Base-by-base conservation (phyloP, 2,888 invertebrate genomes). In the Lomographa bimaculata region DNA sequence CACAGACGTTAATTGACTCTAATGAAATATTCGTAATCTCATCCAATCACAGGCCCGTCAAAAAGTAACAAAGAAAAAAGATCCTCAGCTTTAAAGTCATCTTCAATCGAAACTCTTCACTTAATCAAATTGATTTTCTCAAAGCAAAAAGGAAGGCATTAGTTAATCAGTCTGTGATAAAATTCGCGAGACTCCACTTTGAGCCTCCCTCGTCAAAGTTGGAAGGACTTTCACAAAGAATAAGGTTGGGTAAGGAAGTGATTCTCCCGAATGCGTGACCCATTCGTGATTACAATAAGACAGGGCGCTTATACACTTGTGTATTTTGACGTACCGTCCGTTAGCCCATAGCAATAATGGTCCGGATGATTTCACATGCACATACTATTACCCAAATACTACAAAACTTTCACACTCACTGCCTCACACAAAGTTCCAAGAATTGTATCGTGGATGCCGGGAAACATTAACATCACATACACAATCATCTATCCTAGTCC, bases 111-210 rank as follows among this genome's bases (percentile, higher is more conserved):
- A 50, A 51, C 51, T 51, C 48, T 48, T 48, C 46, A 46, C 46
- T 51, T 43, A 48, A 36, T 50, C 45, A 37, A 46, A 51, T 44
- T 51, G 46, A 51, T 44, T 46, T 28, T 38, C 19, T 18, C 29
- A 46, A 36, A 34, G 44, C 46, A 44, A 46, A 46, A 33, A 29
- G 39, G 38, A 39, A 30, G 33, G 42, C 46, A 52, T 49, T 49
- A 52, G 48, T 48, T 49, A 52, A 49, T 49, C 51, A 48, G 42
- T 39, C 46, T 26, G 14, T 37, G 48, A 49, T 44, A 43, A 51
- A 48, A 46, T 41, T 51, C 38, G 43, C 23, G 29, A 43, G 40
- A 29, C 35, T 28, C 33, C 29, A 29, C 41, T 46, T 49, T 46
- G 44, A 49, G 45, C 40, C 42, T 46, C 21, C 30, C 33, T n/a